phyloP scores from a whole-genome alignment of 2,797 vertebrate genomes.

The Myotis vivesi region DNA sequence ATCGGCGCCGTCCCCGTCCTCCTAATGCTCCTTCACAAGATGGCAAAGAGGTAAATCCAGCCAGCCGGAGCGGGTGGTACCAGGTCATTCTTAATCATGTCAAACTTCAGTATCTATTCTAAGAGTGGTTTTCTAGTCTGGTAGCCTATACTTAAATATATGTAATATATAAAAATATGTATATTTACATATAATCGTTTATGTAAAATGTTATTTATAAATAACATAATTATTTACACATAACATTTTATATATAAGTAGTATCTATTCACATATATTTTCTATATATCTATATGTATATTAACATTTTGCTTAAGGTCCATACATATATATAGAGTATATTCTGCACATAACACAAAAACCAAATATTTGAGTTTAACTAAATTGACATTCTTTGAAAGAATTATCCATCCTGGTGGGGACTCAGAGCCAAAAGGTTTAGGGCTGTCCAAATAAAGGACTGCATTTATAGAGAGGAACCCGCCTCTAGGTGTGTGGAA shows the following conservation, averaged over 20 bases:
- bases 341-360: not conserved
- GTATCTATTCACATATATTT: not conserved
- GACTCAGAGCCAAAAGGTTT: not conserved
- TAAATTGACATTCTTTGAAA: not conserved
- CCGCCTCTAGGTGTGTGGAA: not conserved
- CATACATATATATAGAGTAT: not conserved
- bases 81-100: not conserved
- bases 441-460: not conserved
- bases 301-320: not conserved
- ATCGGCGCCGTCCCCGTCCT: slow-evolving; percentile 82
- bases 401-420: not conserved
- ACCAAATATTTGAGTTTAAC: not conserved
- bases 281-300: not conserved
- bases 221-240: not conserved
- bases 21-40: slow-evolving; percentile 78
- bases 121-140: not conserved
- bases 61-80: fast-evolving
- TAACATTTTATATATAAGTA: not conserved
- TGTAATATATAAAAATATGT: not conserved
- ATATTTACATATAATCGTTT: not conserved
- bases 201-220: not conserved
- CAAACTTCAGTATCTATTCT: too few relatives aligned
- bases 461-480: not conserved
- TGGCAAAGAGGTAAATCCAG: slow-evolving; percentile 81
- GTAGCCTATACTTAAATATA: not conserved